These are phyloP conservation scores for Xiphorhynchus erythropygius DNA, from an alignment of 2,797 vertebrate genomes.

Conservation along the genomic window DNA sequence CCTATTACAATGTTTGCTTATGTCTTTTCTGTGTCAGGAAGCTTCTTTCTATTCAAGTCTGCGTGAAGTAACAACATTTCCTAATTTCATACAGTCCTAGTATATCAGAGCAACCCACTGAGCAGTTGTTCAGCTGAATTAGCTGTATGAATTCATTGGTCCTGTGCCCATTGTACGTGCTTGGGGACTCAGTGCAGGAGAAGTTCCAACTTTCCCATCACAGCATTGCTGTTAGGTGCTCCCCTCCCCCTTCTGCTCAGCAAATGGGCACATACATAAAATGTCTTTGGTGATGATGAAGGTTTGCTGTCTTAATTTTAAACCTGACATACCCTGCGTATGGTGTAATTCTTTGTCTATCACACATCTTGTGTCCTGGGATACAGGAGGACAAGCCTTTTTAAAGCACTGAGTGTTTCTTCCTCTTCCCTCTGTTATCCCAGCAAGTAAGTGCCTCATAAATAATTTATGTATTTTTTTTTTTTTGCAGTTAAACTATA, in stretches of 20 bases:
- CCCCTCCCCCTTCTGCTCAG: not conserved
- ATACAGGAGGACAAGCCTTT: not conserved
- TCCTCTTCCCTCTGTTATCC: not conserved
- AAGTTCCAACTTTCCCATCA: constrained; percentile 7
- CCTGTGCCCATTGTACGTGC: not conserved
- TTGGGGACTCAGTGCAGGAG: not conserved
- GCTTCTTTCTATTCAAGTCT: constrained; percentile 35
- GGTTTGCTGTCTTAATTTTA: not conserved
- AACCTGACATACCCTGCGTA: not conserved
- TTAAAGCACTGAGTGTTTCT: not conserved
- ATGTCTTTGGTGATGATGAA: not conserved
- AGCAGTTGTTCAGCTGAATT: constrained; percentile 40
- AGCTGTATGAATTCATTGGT: not conserved
- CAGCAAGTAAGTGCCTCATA: not conserved
- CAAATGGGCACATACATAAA: not conserved
- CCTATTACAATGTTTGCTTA: constrained; percentile 16
- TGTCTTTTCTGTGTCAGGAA: constrained; percentile 28
- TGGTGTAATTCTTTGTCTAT: not conserved
- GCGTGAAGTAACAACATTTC: constrained; percentile 22
- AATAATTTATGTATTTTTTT: constrained; percentile 33
- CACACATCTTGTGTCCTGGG: not conserved
- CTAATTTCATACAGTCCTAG: constrained; percentile 24
- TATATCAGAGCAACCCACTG: not conserved
- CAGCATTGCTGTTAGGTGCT: not conserved
- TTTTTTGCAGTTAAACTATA: not conserved